Evolutionary conservation across 2,888 invertebrate species (phyloP).

Genomic region (Danaus chrysippus): DNA sequence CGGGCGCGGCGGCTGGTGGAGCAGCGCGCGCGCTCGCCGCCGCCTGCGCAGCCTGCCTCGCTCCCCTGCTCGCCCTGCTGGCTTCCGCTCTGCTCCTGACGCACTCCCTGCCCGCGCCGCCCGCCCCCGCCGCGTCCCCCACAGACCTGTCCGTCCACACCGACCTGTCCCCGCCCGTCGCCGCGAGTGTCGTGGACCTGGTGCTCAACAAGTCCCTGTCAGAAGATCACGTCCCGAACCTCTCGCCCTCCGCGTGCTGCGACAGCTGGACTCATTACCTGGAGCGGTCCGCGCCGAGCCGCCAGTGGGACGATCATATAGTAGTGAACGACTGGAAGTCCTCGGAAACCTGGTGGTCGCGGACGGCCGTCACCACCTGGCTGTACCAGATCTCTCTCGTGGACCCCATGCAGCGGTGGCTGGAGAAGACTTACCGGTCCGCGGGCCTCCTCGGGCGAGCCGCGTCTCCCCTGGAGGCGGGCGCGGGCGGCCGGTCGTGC

Average conservation of each 20-base stretch:
- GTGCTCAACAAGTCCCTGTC: conserved; percentile 35
- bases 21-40: conserved; percentile 53
- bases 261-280: conserved; percentile 48
- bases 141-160: conserved; percentile 15
- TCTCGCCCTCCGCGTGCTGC: conserved; percentile 50
- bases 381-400: conserved; percentile 59
- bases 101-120: conserved; percentile 33
- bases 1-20: conserved; percentile 50
- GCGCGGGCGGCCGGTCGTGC: conserved; percentile 13
- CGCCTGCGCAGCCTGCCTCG: conserved; percentile 31
- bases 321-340: conserved; percentile 44
- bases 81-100: conserved; percentile 43
- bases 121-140: conserved; percentile 18
- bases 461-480: conserved; percentile 21
- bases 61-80: conserved; percentile 39
- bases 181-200: conserved; percentile 28
- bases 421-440: conserved; percentile 53
- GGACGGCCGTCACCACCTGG: conserved; percentile 53
- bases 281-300: conserved; percentile 33
- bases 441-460: conserved; percentile 38
- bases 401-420: conserved; percentile 62
- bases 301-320: conserved; percentile 42
- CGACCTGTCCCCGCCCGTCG: conserved; percentile 32
- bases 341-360: conserved; percentile 55
- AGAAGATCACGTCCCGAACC: conserved; percentile 27